Base-by-base conservation (phyloP, 1,140 invertebrate genomes). In the Mya arenaria region DNA sequence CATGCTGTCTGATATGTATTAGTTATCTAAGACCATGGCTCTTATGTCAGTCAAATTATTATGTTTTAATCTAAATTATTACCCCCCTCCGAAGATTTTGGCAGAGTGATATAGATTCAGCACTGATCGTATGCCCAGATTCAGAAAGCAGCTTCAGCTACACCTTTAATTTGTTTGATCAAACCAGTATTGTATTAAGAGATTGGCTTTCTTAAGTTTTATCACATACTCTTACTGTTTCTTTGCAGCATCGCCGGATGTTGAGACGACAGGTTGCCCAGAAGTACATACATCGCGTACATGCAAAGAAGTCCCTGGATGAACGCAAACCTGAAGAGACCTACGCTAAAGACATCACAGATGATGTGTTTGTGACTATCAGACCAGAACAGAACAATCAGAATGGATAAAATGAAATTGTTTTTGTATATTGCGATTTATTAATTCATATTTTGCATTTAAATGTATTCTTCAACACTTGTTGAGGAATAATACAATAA, bases 211-310 rank as follows among this genome's bases (percentile, higher is more conserved):
- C n/a, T n/a, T n/a, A n/a, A n/a, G n/a, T n/a, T n/a, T n/a, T n/a
- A n/a, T n/a, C n/a, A n/a, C n/a, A n/a, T n/a, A n/a, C n/a, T n/a
- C n/a, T n/a, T n/a, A n/a, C n/a, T n/a, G n/a, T n/a, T n/a, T n/a
- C n/a, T 85, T 92, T 90, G 68, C 88, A 95, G 94, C 95, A 96
- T 89, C 94, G 97, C 60, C 95, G 96, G 91, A 93, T 94, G 37
- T 87, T 97, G 4, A 95, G 94, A 63, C 95, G 95, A 88, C 94
- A 94, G 77, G 95, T 95, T 82, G 95, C 95, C 83, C 93, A 95
- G 66, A 97, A 97, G 90, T 98, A 98, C 91, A 93, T 96, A 28
- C 95, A 96, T 78, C 94, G 95, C 85, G 93, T 97, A 41, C 95
- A 97, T 85, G 95, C 96, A 84, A 98, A 98, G 92, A 94, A 95